phyloP scores from a whole-genome alignment of 1,140 invertebrate genomes.

The Capitella teleta region DNA sequence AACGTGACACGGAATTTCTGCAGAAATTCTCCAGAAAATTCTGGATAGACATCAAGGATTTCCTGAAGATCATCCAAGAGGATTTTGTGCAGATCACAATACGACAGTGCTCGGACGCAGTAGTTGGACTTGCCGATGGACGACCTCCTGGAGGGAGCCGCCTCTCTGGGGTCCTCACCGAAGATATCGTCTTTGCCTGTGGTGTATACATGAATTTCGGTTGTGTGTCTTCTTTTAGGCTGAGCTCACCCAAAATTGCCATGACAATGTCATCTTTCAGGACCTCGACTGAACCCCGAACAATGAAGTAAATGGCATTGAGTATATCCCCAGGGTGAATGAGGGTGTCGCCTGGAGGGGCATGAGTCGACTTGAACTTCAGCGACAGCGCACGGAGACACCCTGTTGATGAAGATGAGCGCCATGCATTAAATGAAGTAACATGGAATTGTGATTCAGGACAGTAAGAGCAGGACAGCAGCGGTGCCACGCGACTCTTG shows the following conservation, averaged over 20 bases:
- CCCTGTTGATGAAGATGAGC: constrained; percentile 52
- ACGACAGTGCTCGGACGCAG: constrained; percentile 61
- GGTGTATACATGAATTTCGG: background rate
- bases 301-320: constrained; percentile 66
- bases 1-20: constrained; percentile 39
- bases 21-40: constrained; percentile 37
- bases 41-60: constrained; percentile 38
- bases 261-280: constrained; percentile 87
- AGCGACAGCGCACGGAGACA: constrained; percentile 65
- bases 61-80: constrained; percentile 32
- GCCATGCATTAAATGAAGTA: background rate
- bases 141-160: background rate
- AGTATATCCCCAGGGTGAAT: constrained; percentile 93
- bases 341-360: constrained; percentile 91
- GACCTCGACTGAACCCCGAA: constrained; percentile 88
- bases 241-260: constrained; percentile 36
- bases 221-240: constrained; percentile 3
- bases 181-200: constrained; percentile 66
- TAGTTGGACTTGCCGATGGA: constrained; percentile 78
- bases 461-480: too few relatives aligned
- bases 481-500: too few relatives aligned
- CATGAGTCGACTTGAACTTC: constrained; percentile 73
- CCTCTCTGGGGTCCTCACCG: constrained; percentile 85
- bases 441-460: background rate
- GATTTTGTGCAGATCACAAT: constrained; percentile 42